A percentile compares a stretch with the other conserved stretches of the same genome.
Evolutionary conservation across 2,888 invertebrate genomes (phyloP).

Genomic region (Trissonchulus sp.): DNA sequence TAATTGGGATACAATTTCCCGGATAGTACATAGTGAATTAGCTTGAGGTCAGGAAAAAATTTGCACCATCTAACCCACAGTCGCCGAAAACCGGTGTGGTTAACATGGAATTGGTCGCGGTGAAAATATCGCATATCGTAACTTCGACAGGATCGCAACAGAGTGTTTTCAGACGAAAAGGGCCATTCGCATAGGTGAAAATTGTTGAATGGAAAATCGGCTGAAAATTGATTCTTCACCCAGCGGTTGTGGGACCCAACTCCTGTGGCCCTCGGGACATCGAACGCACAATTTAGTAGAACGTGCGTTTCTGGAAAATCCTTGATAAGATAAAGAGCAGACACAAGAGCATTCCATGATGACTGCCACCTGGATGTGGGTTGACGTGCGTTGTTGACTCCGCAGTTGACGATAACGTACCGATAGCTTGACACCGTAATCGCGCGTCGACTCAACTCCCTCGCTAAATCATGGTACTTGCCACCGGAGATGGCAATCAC

Average conservation of each 20-base stretch:
- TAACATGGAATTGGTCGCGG: neutral
- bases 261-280: neutral
- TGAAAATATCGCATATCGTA: neutral
- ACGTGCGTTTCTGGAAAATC: neutral
- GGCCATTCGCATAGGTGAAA: neutral
- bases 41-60: neutral
- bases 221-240: neutral
- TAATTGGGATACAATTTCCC: neutral
- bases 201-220: neutral
- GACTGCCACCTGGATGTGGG: neutral
- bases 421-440: neutral
- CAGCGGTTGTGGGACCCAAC: neutral
- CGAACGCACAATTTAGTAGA: neutral
- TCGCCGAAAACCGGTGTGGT: conserved; percentile 1
- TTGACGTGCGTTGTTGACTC: neutral
- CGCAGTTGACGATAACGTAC: conserved; percentile 4
- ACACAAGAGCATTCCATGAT: neutral
- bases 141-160: too few relatives aligned
- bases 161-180: neutral
- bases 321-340: neutral
- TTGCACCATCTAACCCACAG: conserved; percentile 7
- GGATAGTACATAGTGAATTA: neutral
- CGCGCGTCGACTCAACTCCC: neutral
- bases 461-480: neutral
- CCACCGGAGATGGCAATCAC: conserved; percentile 10